Base-by-base conservation (phyloP, 2,113 vertebrate species). In the Anguilla japonica region DNA sequence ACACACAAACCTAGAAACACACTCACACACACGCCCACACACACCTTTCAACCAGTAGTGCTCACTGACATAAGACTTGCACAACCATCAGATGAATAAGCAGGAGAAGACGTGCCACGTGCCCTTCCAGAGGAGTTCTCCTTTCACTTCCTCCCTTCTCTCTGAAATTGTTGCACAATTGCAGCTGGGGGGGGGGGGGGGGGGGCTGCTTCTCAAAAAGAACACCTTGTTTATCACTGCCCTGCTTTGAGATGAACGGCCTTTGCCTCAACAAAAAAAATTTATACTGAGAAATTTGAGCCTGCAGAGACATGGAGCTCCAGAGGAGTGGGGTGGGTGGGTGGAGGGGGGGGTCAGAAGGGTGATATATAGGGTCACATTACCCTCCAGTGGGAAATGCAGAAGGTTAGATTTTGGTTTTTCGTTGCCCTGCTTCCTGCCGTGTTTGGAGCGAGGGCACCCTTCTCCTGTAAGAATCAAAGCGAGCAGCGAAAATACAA, bases 101-200 rank as follows among this genome's bases (percentile, higher is more conserved):
- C 53, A 40, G 87, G 83, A 79, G 90, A 91, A 93, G 90, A 90
- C 91, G 93, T 92, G 92, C 90, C 91, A 91, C 91, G 90, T 91
- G 91, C 91, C 87, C 56, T 87, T 22, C 40, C 89, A 85, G 83
- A 89, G 56, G 40, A 53, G 90, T 94, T 94, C 93, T 89, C 88
- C 92, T 94, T 94, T 94, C 93, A 82, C 91, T 93, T 93, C 92
- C 50, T 93, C 93, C 93, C 93, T 85, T 83, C 88, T 91, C 88
- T 84, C 60, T 7, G 2, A 86, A 88, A 87, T 88, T 87, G 88
- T 94, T 94, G 88, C 92, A 88, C 93, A 94, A 93, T 53, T 84
- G 89, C 87, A 91, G 80, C 89, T 93, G 90, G 90, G 88, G 1
- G 81, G 82, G 82, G 43, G 9, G 86, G 29, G 63, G 75, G 89